phyloP scores from a whole-genome alignment of 2,888 invertebrate species.

The Pristionchus exspectatus region DNA sequence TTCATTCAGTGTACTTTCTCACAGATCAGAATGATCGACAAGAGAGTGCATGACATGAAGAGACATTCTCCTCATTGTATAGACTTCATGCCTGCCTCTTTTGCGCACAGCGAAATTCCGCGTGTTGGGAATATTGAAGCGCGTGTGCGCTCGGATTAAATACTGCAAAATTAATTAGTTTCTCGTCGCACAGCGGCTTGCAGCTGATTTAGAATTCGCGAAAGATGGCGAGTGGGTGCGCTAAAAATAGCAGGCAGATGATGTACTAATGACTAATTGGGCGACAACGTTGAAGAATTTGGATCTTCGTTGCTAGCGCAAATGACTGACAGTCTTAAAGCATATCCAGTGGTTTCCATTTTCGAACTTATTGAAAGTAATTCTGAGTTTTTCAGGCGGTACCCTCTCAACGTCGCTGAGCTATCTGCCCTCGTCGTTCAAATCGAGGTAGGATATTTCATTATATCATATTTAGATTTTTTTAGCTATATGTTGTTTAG shows the following conservation, averaged over 20 bases:
- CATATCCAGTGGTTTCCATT: background rate
- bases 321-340: background rate
- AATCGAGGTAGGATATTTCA: slow-evolving; percentile 1
- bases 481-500: background rate
- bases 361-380: background rate
- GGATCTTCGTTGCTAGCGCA: background rate
- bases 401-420: slow-evolving; percentile 37
- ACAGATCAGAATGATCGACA: too few species aligned
- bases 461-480: background rate
- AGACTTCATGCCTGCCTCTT: background rate
- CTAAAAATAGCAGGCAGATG: too few species aligned
- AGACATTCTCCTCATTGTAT: background rate
- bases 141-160: background rate
- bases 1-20: too few species aligned
- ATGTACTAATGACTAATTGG: background rate
- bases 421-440: slow-evolving; percentile 40
- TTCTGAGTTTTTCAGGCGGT: slow-evolving; percentile 14
- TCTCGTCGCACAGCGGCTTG: background rate
- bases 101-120: background rate
- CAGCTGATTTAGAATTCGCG: background rate
- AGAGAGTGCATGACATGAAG: too few species aligned
- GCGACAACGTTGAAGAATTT: background rate
- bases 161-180: background rate
- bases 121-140: background rate
- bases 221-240: background rate